A percentile compares a stretch with the other conserved stretches of the same genome.
Evolutionary conservation across 2,888 invertebrate species (phyloP).

Genomic region (Hypena proboscidalis): DNA sequence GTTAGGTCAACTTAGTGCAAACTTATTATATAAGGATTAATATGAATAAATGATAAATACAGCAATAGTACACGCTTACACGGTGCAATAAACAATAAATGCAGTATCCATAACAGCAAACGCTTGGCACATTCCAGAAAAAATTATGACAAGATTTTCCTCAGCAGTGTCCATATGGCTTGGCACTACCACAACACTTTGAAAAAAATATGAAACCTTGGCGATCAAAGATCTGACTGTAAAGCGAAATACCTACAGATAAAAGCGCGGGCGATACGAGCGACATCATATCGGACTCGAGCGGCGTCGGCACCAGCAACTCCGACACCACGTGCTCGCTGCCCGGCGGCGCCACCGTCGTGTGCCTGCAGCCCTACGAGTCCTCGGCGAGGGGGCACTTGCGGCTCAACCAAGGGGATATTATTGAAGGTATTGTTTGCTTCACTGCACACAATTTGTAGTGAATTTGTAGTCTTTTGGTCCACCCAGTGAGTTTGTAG

Average conservation of each 20-base stretch:
- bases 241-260: constrained; percentile 86
- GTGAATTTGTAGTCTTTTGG: no score
- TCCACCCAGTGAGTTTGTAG: background rate
- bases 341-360: constrained; percentile 91
- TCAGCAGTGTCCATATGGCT: no score
- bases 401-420: constrained; percentile 94
- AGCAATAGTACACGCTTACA: constrained; percentile 26
- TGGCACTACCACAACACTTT: no score
- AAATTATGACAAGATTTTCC: no score
- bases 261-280: constrained; percentile 95
- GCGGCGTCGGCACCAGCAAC: constrained; percentile 95
- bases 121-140: constrained; percentile 17
- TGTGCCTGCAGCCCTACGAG: constrained; percentile 93
- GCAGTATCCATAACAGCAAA: constrained; percentile 10
- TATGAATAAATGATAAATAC: no score
- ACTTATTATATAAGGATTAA: background rate
- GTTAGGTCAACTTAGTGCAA: background rate
- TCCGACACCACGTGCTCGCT: constrained; percentile 93
- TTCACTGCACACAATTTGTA: no score
- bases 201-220: no score
- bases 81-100: constrained; percentile 6
- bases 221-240: constrained; percentile 40
- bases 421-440: constrained; percentile 91
- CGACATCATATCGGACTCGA: constrained; percentile 96
- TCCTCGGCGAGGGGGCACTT: constrained; percentile 91